Evolutionary conservation across 2,888 invertebrate species (phyloP).

Genomic region (Drosophila fulvimacula): DNA sequence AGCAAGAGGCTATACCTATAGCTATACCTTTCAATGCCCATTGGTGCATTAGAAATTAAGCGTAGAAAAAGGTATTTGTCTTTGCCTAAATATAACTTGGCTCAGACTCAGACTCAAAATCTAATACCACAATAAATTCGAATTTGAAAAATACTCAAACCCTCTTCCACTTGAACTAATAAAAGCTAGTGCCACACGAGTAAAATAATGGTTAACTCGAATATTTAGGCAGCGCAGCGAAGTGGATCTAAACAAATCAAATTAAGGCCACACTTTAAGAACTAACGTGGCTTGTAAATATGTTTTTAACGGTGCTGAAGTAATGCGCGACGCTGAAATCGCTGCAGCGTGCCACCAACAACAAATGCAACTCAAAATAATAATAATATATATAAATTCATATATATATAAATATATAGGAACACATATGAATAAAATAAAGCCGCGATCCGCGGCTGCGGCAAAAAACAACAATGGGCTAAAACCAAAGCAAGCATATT

Average conservation of each 20-base stretch:
- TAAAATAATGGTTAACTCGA: background rate
- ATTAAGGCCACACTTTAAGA: slow-evolving; percentile 79
- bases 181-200: no score
- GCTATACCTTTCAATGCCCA: no score
- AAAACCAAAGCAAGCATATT: slow-evolving; percentile 67
- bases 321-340: slow-evolving; percentile 73
- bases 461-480: slow-evolving; percentile 38
- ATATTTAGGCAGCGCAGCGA: slow-evolving; percentile 43
- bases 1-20: no score
- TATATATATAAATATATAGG: background rate
- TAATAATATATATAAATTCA: slow-evolving; percentile 13
- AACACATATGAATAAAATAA: slow-evolving; percentile 49
- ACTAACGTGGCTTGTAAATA: slow-evolving; percentile 79
- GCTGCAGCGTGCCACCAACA: slow-evolving; percentile 72
- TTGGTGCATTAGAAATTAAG: no score
- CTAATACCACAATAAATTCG: no score
- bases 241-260: slow-evolving; percentile 73
- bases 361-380: slow-evolving; percentile 20
- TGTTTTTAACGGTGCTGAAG: slow-evolving; percentile 78
- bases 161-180: background rate
- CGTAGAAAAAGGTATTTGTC: no score
- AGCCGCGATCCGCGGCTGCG: slow-evolving; percentile 59
- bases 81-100: no score
- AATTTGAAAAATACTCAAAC: background rate
- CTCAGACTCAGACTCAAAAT: no score